Conservation (phyloP, 1,140 invertebrate species). For the Drosophila bifasciata region DNA sequence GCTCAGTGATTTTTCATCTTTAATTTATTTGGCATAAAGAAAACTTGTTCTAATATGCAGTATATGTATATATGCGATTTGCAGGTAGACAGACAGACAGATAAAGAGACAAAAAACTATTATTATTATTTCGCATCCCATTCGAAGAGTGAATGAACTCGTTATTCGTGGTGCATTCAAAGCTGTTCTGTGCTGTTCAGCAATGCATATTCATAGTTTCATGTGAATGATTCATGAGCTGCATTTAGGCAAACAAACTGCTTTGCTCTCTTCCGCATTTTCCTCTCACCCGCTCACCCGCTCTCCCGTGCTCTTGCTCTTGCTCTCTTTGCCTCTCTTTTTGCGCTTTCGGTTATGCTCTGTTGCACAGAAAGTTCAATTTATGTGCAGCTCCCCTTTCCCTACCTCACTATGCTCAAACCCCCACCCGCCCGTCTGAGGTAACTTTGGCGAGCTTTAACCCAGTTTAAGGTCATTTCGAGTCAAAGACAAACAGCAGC, state of each 20-base stretch:
- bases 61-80: too few relatives aligned
- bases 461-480: slow-evolving; percentile 80
- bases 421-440: slow-evolving; percentile 23
- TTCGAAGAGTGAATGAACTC: too few relatives aligned
- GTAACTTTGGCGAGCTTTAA: slow-evolving; percentile 73
- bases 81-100: too few relatives aligned
- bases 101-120: too few relatives aligned
- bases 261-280: slow-evolving; percentile 22
- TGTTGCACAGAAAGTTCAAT: slow-evolving; percentile 78
- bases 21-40: too few relatives aligned
- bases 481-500: slow-evolving; percentile 75
- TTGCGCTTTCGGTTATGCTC: slow-evolving; percentile 45
- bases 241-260: slow-evolving; percentile 45
- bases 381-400: slow-evolving; percentile 30
- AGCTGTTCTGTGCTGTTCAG: slow-evolving; percentile 30
- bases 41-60: too few relatives aligned
- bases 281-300: too few relatives aligned
- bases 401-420: neutral
- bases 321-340: neutral
- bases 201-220: slow-evolving; percentile 52
- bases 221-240: slow-evolving; percentile 62
- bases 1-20: neutral
- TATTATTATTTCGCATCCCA: too few relatives aligned
- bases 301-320: too few relatives aligned
- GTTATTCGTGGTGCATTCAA: slow-evolving; percentile 37